These are phyloP conservation scores for Drosophila peninsularis DNA, from an alignment of 2,888 invertebrate species.

Conservation along the genomic window DNA sequence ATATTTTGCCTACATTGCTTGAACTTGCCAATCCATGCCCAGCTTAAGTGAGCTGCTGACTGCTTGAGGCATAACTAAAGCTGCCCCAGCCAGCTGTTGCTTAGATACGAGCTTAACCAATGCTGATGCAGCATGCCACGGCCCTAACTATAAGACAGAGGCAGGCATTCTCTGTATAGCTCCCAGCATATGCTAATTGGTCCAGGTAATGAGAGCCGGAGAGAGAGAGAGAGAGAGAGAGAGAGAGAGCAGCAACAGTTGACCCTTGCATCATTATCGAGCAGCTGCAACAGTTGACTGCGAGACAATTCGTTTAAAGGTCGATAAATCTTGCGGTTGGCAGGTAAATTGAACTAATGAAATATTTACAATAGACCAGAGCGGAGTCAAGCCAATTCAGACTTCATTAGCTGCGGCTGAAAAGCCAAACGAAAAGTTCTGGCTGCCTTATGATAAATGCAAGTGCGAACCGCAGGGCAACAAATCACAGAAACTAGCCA, in stretches of 20 bases:
- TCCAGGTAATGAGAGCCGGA: too few relatives aligned
- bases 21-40: background rate
- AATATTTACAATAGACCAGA: slow-evolving; percentile 66
- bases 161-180: slow-evolving; percentile 8
- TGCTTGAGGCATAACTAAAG: background rate
- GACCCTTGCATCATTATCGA: slow-evolving; percentile 12
- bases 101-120: background rate
- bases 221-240: background rate
- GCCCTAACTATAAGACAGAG: background rate
- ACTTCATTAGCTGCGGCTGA: slow-evolving; percentile 56
- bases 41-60: background rate
- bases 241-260: slow-evolving; percentile 1
- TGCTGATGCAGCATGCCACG: background rate
- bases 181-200: slow-evolving; percentile 42
- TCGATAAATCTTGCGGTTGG: slow-evolving; percentile 58
- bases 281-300: slow-evolving; percentile 15
- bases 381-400: slow-evolving; percentile 26
- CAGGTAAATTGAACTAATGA: slow-evolving; percentile 71
- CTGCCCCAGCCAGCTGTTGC: background rate
- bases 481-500: slow-evolving; percentile 64
- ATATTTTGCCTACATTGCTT: background rate
- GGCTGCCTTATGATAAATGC: slow-evolving; percentile 63
- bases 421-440: slow-evolving; percentile 34
- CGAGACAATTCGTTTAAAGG: slow-evolving; percentile 17
- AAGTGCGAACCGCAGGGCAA: slow-evolving; percentile 36